Evolutionary conservation across 2,888 invertebrate genomes (phyloP), one percentile per base, ranked within the genome.

Genomic region (Synergus gifuensis): DNA sequence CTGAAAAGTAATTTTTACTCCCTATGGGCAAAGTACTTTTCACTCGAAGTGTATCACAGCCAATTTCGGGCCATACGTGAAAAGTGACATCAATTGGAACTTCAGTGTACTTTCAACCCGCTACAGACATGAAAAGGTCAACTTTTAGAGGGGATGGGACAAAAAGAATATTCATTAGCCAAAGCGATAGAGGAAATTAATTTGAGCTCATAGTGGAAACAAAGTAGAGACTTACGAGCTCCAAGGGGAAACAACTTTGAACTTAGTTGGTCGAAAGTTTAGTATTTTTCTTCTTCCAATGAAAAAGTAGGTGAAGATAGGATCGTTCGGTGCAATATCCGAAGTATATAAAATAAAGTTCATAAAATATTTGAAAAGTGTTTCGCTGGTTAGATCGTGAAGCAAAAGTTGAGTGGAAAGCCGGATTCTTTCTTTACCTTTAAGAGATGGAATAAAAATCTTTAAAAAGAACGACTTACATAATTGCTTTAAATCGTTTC

Each of bases 361-460:
- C 11, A 40, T 64, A 40, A 64, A 64, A 64, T 64, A 64, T 64
- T 64, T n/a, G 64, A 64, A 36, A 64, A 64, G 28, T 36, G 16
- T 63, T 36, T 64, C n/a, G 64, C 40, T 7, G 11, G 4, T 4
- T 11, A 49, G 49, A 40, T n/a, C 36, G 40, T 42, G 18, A 64
- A 36, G 42, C 40, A 40, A 64, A n/a, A 42, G n/a, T 64, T 64
- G 40, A 60, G 11, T 60, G 60, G 22, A 60, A 60, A 60, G 12
- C 22, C 18, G 4, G 60, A 60, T 60, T 60, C 60, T 60, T 3
- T 22, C 4, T 60, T 60, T 22, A 1, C 4, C 11, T 60, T n/a
- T 8, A 60, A 16, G 3, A 60, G 12, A 4, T 22, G 22, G 18
- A 60, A n/a, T 28, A 22, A 22, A 22, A 22, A 22, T 54, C n/a